phyloP scores from a whole-genome alignment of 1,140 invertebrate species.

The Tetramorium simillimum region DNA sequence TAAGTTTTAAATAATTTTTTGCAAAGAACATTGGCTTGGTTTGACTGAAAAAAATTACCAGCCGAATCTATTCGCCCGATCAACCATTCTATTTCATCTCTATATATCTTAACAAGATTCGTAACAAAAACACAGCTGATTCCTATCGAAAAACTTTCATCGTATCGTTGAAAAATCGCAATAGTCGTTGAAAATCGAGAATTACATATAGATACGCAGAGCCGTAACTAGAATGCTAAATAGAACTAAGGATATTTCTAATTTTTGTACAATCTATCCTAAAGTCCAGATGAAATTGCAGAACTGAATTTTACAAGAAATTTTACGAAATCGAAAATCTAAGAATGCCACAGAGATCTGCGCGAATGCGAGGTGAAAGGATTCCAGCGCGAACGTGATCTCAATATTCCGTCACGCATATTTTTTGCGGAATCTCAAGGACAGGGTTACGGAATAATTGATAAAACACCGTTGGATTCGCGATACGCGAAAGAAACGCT shows the following conservation, averaged over 20 bases:
- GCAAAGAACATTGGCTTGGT: neutral
- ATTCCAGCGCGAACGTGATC: neutral
- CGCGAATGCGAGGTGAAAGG: neutral
- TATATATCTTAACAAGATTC: constrained; percentile 41
- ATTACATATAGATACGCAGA: constrained; percentile 31
- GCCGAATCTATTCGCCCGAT: constrained; percentile 25
- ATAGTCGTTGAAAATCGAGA: constrained; percentile 53
- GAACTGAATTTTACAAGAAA: neutral
- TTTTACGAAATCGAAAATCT: neutral
- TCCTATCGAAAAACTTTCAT: constrained; percentile 60
- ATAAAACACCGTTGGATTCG: neutral
- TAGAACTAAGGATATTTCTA: neutral
- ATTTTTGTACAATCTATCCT: neutral
- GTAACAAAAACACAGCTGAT: constrained; percentile 44
- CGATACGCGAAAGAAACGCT: constrained; percentile 4
- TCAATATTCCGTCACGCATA: neutral
- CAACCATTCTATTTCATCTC: constrained; percentile 13
- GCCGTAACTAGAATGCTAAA: constrained; percentile 46
- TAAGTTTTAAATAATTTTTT: neutral
- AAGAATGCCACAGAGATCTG: neutral
- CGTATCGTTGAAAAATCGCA: constrained; percentile 52
- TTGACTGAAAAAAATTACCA: neutral
- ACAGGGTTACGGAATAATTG: neutral
- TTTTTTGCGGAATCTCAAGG: neutral
- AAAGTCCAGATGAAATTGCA: neutral